A percentile compares a stretch with the other conserved stretches of the same genome.
Evolutionary conservation across 2,113 vertebrate genomes (phyloP).

Genomic region (Urocolius indicus): DNA sequence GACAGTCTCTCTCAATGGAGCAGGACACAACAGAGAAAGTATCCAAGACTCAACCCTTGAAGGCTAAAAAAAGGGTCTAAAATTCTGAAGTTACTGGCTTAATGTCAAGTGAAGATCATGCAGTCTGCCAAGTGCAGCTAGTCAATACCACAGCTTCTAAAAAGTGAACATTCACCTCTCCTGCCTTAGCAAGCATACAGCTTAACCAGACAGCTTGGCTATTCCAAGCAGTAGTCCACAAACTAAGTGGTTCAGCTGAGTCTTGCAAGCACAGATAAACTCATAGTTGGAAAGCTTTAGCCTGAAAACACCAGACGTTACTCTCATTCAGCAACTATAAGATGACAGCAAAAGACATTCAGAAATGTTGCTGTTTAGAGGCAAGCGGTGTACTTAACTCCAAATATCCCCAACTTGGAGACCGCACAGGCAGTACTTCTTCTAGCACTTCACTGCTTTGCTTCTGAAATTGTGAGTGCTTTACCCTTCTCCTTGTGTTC

Average conservation of each 20-base stretch:
- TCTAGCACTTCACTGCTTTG: not conserved
- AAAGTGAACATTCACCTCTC: not conserved
- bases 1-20: not conserved
- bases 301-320: not conserved
- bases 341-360: not conserved
- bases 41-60: not conserved
- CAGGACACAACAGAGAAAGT: not conserved
- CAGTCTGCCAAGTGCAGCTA: not conserved
- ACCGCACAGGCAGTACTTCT: not conserved
- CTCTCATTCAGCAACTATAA: not conserved
- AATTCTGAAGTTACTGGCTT: not conserved
- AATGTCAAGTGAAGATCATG: not conserved
- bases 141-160: not conserved
- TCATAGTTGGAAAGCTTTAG: not conserved
- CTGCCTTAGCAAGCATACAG: not conserved
- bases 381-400: not conserved
- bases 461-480: not conserved
- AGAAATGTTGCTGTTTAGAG: not conserved
- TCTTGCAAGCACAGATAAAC: not conserved
- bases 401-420: fast-evolving
- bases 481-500: not conserved
- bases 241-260: not conserved
- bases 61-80: not conserved
- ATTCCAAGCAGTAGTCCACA: not conserved
- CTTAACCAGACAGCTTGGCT: not conserved